phyloP scores from a whole-genome alignment of 2,113 vertebrate species.

The Gyps fulvus region DNA sequence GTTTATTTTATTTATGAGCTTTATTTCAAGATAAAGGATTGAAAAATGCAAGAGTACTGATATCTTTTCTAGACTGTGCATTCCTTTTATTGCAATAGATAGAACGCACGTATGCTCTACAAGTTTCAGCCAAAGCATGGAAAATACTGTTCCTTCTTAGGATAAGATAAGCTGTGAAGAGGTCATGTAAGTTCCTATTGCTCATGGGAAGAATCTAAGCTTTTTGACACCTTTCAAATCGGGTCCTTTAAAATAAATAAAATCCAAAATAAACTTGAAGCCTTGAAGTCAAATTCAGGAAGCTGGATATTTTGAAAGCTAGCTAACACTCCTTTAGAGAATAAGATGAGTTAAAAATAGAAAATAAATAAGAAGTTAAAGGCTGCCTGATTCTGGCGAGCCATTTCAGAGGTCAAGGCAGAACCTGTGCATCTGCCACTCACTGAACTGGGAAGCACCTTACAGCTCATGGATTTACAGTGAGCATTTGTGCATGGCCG shows the following conservation, averaged over 20 bases:
- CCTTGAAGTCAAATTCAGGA: not conserved
- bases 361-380: not conserved
- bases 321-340: not conserved
- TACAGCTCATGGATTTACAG: too few relatives aligned
- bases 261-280: not conserved
- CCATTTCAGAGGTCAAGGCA: too few relatives aligned
- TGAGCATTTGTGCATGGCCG: too few relatives aligned
- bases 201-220: not conserved
- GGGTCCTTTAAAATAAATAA: not conserved
- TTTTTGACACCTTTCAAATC: not conserved
- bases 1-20: not conserved
- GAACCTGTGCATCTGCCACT: too few relatives aligned
- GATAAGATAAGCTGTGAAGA: not conserved
- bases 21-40: not conserved
- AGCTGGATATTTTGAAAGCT: not conserved
- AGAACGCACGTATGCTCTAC: not conserved
- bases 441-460: too few relatives aligned
- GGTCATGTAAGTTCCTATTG: not conserved
- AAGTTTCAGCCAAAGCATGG: not conserved
- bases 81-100: not conserved
- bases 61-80: not conserved
- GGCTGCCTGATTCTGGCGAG: too few relatives aligned
- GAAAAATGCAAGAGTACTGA: not conserved
- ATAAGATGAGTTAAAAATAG: not conserved
- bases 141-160: not conserved